These are phyloP conservation scores for Atta cephalotes DNA, from an alignment of 1,140 invertebrate species.

Conservation along the genomic window DNA sequence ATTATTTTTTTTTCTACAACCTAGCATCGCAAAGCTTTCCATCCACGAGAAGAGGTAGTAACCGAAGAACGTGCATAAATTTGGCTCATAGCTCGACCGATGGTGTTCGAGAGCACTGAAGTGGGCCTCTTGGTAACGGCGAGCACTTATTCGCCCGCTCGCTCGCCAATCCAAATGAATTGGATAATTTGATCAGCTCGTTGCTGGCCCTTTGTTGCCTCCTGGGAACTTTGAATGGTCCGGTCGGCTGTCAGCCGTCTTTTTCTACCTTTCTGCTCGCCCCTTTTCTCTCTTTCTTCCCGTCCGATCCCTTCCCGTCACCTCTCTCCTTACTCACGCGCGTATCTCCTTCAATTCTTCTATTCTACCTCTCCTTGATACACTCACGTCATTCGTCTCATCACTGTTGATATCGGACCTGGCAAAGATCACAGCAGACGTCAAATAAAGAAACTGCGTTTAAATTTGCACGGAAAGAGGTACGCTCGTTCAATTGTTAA, in stretches of 20 bases:
- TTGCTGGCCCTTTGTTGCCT: slow-evolving; percentile 86
- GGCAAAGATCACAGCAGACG: slow-evolving; percentile 66
- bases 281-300: slow-evolving; percentile 68
- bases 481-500: not conserved
- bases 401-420: slow-evolving; percentile 70
- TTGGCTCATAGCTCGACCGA: slow-evolving; percentile 78
- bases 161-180: slow-evolving; percentile 86
- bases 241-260: slow-evolving; percentile 80
- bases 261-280: slow-evolving; percentile 68
- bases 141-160: slow-evolving; percentile 82
- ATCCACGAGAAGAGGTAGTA: not conserved
- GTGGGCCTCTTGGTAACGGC: slow-evolving; percentile 77
- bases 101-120: slow-evolving; percentile 73
- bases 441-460: slow-evolving; percentile 66
- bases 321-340: slow-evolving; percentile 33
- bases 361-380: slow-evolving; percentile 61
- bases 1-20: not conserved
- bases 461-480: slow-evolving; percentile 4
- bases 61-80: slow-evolving; percentile 80
- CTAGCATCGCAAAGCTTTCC: not conserved
- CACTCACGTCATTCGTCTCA: slow-evolving; percentile 55
- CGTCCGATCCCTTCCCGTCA: slow-evolving; percentile 8
- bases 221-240: slow-evolving; percentile 86
- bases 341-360: slow-evolving; percentile 71
- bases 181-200: slow-evolving; percentile 87